phyloP scores from a whole-genome alignment of 2,113 vertebrate species.

The Dissostichus mawsoni region DNA sequence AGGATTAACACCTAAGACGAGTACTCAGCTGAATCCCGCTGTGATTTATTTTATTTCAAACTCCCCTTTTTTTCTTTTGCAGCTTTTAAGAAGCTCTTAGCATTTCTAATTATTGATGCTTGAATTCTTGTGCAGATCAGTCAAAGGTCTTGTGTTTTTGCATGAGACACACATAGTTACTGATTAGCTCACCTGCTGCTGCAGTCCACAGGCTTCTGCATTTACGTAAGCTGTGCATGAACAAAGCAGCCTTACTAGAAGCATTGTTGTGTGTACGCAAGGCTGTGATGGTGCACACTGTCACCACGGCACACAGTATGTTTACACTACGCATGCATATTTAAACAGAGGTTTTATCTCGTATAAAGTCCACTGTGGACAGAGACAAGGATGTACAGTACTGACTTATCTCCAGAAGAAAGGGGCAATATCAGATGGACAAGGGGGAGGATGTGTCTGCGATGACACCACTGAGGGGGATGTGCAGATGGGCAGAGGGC shows the following conservation, averaged over 20 bases:
- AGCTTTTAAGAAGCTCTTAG: constrained; percentile 29
- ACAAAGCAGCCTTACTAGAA: constrained; percentile 40
- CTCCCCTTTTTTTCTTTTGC: constrained; percentile 3
- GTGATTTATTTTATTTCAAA: constrained; percentile 45
- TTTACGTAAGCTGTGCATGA: constrained; percentile 29
- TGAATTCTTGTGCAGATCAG: constrained; percentile 36
- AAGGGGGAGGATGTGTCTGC: constrained; percentile 55
- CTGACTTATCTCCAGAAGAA: constrained; percentile 38
- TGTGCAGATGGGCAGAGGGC: constrained; percentile 77
- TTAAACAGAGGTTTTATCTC: constrained; percentile 33
- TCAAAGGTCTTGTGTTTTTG: constrained; percentile 48
- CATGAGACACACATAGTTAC: constrained; percentile 45
- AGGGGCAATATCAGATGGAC: constrained; percentile 67
- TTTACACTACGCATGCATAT: constrained; percentile 48
- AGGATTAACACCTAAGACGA: constrained; percentile 74
- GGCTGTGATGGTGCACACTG: constrained; percentile 3
- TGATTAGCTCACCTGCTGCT: constrained; percentile 65
- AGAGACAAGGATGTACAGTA: constrained; percentile 17
- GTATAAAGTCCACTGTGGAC: constrained; percentile 1
- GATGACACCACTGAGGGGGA: constrained; percentile 71
- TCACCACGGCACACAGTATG: constrained; percentile 21
- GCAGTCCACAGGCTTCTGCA: constrained; percentile 12
- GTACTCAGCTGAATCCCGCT: constrained; percentile 40
- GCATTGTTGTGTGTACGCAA: constrained; percentile 19
- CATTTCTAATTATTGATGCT: background rate